A percentile compares a stretch with the other conserved stretches of the same genome.
phyloP scores from a whole-genome alignment of 1,140 invertebrate species.

The Papilio machaon region DNA sequence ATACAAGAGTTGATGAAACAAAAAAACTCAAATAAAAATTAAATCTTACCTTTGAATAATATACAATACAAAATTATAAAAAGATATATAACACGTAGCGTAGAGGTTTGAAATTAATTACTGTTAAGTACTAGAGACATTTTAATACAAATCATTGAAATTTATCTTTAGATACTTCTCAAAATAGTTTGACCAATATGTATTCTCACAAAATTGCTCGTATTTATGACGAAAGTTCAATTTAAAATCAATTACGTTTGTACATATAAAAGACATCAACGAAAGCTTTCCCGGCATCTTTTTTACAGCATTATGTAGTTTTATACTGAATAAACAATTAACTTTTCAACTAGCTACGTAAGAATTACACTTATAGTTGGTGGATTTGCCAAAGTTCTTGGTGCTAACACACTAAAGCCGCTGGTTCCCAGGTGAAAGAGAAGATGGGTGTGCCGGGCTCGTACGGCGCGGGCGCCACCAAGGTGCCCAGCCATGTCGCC shows the following conservation, averaged over 20 bases:
- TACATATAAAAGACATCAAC: slow-evolving; percentile 4
- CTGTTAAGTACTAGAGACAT: no score
- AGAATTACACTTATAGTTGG: neutral
- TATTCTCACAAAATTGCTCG: neutral
- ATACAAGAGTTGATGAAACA: no score
- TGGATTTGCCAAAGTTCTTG: neutral
- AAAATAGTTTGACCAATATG: neutral
- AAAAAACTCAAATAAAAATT: no score
- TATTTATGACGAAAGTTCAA: neutral
- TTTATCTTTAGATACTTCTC: no score
- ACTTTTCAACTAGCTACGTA: neutral
- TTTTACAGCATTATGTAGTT: neutral
- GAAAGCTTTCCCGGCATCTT: neutral
- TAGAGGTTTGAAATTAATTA: no score
- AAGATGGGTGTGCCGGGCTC: slow-evolving; percentile 41
- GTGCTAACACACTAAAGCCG: neutral
- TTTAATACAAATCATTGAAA: no score
- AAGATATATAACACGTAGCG: no score
- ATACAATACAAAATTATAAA: no score
- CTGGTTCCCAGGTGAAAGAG: neutral
- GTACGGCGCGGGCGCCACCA: slow-evolving; percentile 47
- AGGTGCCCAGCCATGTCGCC: slow-evolving; percentile 60
- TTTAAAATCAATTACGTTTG: neutral
- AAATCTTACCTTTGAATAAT: no score
- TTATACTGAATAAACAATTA: neutral